phyloP scores from a whole-genome alignment of 1,140 invertebrate genomes.

The Drosophila rufa region DNA sequence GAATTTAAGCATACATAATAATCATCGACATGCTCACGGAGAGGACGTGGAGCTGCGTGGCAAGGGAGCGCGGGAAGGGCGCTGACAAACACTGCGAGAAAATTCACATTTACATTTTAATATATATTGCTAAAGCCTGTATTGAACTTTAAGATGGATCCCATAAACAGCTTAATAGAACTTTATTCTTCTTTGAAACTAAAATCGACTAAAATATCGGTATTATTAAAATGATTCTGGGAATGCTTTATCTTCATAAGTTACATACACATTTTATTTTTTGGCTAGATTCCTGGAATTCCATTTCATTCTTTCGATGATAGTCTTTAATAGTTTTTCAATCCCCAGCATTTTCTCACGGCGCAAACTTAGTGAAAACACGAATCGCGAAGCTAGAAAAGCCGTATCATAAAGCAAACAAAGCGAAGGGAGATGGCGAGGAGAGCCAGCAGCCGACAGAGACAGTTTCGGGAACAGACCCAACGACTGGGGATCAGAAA shows the following conservation, averaged over 20 bases:
- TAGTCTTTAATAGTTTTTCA: neutral
- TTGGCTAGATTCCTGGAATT: neutral
- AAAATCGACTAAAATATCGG: no score
- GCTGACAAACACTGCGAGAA: neutral
- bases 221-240: no score
- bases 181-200: no score
- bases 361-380: slow-evolving; percentile 35
- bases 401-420: slow-evolving; percentile 74
- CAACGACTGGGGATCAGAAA: slow-evolving; percentile 40
- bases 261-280: no score
- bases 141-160: no score
- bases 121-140: no score
- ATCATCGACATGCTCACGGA: slow-evolving; percentile 65
- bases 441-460: slow-evolving; percentile 22
- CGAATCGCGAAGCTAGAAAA: slow-evolving; percentile 48
- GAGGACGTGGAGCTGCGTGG: slow-evolving; percentile 3
- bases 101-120: neutral
- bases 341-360: neutral
- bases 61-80: neutral
- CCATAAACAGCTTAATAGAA: no score
- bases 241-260: no score
- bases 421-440: slow-evolving; percentile 25
- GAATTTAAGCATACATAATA: slow-evolving; percentile 83
- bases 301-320: neutral
- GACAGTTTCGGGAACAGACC: slow-evolving; percentile 37